Evolutionary conservation across 1,140 invertebrate species (phyloP), one percentile per base, ranked within the genome.

Genomic region (Calycopis cecrops): DNA sequence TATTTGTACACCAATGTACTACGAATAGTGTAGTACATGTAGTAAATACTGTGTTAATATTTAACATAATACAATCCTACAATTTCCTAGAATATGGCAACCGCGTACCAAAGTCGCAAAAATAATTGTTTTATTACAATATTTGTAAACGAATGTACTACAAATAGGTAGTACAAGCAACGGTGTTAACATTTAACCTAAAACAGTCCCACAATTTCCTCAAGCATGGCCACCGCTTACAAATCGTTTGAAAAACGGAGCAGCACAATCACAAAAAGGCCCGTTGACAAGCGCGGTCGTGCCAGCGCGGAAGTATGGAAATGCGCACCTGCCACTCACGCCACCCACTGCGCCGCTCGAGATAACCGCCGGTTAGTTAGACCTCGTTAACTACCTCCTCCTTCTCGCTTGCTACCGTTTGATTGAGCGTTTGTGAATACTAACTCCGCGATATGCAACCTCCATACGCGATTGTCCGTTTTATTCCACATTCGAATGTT

Each of bases 281-380:
- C 38, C 54, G 59, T 50, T 52, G 59, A 58, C 55, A 57, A 44
- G 35, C 47, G 35, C 33, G 38, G 60, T 68, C 70, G 70, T 77
- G 70, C 63, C 51, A 50, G 62, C 62, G 59, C 62, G 69, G 68
- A 68, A 71, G 68, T 75, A 79, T 79, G 71, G 76, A 74, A 76
- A 79, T 79, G 69, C 52, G 70, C 77, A 78, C 75, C 77, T 80
- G 77, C 68, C 71, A 62, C 59, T 66, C 63, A 57, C 55, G 69
- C 76, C 76, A 78, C 77, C 77, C 77, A 80, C 77, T 58, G 73
- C 49, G 77, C 58, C 33, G 51, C 21, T 28, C 21, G 21, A 63
- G 67, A 75, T 73, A 75, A 73, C 64, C 59, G 57, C 55, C 59
- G 50, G 60, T 67, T 67, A 67, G 65, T 66, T 65, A 63, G 52